These are phyloP conservation scores for Erythrocebus patas DNA, from an alignment of 2,113 vertebrate species.

Conservation along the genomic window DNA sequence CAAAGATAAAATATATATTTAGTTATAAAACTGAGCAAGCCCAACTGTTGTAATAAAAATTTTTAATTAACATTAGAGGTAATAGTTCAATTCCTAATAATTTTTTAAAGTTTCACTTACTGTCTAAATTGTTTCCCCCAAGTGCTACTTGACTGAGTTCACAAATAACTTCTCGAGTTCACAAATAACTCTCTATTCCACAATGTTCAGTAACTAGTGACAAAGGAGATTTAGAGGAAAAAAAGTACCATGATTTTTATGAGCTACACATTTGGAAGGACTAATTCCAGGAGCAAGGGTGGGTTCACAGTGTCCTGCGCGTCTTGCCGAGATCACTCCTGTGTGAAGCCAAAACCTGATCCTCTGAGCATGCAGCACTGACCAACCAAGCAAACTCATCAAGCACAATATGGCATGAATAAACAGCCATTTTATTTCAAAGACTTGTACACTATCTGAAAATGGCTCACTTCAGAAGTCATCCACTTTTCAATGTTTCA, in stretches of 20 bases:
- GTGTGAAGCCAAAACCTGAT: not conserved
- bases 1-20: not conserved
- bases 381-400: not conserved
- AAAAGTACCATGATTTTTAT: not conserved
- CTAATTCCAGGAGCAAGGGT: not conserved
- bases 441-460: not conserved
- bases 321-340: not conserved
- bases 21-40: not conserved
- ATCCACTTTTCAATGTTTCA: not conserved
- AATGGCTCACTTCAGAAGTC: slow-evolving; percentile 41
- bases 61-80: not conserved
- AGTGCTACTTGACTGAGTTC: not conserved
- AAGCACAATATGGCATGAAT: not conserved
- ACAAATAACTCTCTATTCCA: not conserved
- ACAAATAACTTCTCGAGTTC: not conserved
- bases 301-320: not conserved
- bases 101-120: not conserved
- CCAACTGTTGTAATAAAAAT: not conserved
- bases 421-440: slow-evolving; percentile 7
- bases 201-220: not conserved
- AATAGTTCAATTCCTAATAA: not conserved
- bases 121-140: not conserved
- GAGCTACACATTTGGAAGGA: not conserved
- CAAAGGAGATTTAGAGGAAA: not conserved
- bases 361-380: not conserved